A percentile compares a stretch with the other conserved stretches of the same genome.
phyloP scores from a whole-genome alignment of 64 coral and sea anemone genomes.

The Acropora yongei region DNA sequence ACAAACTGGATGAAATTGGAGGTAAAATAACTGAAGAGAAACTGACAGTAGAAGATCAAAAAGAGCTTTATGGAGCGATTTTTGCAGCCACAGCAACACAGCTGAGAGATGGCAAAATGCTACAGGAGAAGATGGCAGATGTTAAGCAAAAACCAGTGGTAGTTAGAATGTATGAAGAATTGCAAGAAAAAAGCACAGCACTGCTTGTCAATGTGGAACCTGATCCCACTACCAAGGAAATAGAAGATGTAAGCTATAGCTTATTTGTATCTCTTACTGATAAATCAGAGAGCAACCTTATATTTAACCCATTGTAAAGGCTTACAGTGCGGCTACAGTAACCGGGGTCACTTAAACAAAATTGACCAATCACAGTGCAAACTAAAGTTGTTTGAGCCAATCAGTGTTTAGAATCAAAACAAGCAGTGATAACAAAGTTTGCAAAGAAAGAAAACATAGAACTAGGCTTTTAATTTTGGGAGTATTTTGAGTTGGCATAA shows the following conservation, averaged over 20 bases:
- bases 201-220: conserved; percentile 73
- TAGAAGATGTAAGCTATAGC: conserved; percentile 77
- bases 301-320: no score
- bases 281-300: no score
- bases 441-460: no score
- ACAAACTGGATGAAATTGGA: conserved; percentile 78
- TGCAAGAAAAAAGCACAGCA: conserved; percentile 85
- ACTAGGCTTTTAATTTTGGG: no score
- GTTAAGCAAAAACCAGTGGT: conserved; percentile 82
- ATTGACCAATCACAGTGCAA: no score
- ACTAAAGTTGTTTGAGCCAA: no score
- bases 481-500: no score
- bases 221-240: conserved; percentile 56
- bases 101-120: conserved; percentile 75
- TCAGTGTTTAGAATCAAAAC: no score
- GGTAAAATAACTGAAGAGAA: conserved; percentile 75
- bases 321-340: no score
- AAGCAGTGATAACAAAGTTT: no score
- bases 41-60: conserved; percentile 84
- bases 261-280: no score
- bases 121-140: conserved; percentile 77
- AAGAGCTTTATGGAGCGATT: conserved; percentile 72
- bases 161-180: conserved; percentile 92
- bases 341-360: no score
- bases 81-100: conserved; percentile 78